Percentiles rank a stretch among this genome's conserved stretches.
Evolutionary conservation across 2,113 vertebrate species (phyloP).

Genomic region (Coptodon bakossiorum): DNA sequence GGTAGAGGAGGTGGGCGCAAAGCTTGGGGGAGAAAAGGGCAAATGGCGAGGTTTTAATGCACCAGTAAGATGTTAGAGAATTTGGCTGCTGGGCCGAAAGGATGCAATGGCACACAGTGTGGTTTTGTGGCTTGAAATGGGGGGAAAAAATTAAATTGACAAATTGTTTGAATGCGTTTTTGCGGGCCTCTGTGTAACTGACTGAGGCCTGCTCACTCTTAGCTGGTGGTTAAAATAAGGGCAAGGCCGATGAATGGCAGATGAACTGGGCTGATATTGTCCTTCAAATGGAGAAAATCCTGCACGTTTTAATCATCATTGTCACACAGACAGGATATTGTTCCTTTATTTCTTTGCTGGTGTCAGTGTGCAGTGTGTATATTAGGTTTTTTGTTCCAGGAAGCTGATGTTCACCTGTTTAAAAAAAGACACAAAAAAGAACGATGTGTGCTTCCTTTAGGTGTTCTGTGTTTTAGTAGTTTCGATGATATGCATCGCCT

Average conservation of each 20-base stretch:
- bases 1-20: background rate
- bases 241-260: background rate
- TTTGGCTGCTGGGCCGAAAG: background rate
- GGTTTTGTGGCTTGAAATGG: background rate
- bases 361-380: background rate
- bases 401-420: background rate
- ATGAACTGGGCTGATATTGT: background rate
- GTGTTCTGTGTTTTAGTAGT: background rate
- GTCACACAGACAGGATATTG: background rate
- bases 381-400: background rate
- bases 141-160: background rate
- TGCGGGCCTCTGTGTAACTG: slow-evolving; percentile 6
- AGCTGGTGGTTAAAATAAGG: slow-evolving; percentile 2
- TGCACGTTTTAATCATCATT: background rate
- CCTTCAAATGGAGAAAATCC: background rate
- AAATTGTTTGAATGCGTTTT: background rate
- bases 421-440: background rate
- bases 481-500: background rate
- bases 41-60: slow-evolving; percentile 18
- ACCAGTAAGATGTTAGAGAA: background rate
- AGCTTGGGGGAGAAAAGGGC: background rate
- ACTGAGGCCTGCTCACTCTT: slow-evolving; percentile 29
- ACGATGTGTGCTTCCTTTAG: background rate
- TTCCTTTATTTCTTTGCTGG: background rate
- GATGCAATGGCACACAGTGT: background rate